Evolutionary conservation across 1,140 invertebrate species (phyloP), one percentile per base, ranked within the genome.

Genomic region (Globodera rostochiensis): DNA sequence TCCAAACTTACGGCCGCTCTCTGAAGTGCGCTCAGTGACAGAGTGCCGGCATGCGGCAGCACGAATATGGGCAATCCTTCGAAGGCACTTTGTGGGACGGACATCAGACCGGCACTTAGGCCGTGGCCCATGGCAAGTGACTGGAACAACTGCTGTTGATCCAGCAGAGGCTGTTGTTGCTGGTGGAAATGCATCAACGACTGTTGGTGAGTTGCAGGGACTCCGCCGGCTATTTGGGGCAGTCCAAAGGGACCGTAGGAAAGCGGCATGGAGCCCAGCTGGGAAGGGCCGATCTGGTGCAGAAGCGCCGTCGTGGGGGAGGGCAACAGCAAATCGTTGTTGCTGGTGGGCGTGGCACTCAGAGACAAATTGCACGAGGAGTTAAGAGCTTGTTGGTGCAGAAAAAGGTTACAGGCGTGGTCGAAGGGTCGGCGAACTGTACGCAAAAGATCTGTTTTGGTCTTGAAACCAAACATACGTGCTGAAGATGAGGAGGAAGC

Each of bases 21-120:
- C 71, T 83, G 81, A n/a, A 83, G 46, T 15, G 82, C 82, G 66
- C 76, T 83, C 25, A 84, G 9, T 9, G 82, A 84, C 49, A 83
- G 83, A 46, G 80, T 60, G 81, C 81, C 73, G 13, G 74, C 45
- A n/a, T 83, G 46, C 46, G 82, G 82, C 45, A 83, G 36, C 9
- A 83, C 47, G 60, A 83, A 83, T 25, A 83, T 83, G 13, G 82
- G 82, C 36, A 84, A 36, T 67, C 82, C 82, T n/a, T 78, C 77
- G 70, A 66, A 78, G 25, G 64, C 77, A 69, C 15, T 78, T 49
- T 45, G 77, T 13, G 57, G 57, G 19, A 46, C 11, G 50, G 25
- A 2, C 66, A 78, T 46, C 36, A 78, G 21, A 64, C n/a, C 25
- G 66, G 8, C n/a, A 47, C 69, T 78, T n/a, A 69, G 7, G 19